phyloP scores from a whole-genome alignment of 1,140 invertebrate genomes.

The Drosophila paulistorum region DNA sequence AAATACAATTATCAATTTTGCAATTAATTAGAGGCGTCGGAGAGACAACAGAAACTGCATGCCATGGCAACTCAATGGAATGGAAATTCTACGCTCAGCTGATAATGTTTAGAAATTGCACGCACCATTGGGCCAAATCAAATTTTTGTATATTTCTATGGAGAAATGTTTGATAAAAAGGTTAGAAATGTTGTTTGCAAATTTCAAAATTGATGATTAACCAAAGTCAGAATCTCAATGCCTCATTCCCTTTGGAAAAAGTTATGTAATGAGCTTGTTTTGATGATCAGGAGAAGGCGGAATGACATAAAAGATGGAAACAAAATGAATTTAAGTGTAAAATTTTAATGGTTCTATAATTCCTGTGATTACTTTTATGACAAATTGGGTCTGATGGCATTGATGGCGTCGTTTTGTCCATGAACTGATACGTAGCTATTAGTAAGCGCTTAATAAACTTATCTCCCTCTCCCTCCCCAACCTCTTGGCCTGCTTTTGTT shows the following conservation, averaged over 20 bases:
- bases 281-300: neutral
- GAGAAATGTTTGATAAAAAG: too few relatives aligned
- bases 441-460: slow-evolving; percentile 15
- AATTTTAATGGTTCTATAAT: slow-evolving; percentile 46
- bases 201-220: too few relatives aligned
- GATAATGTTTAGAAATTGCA: slow-evolving; percentile 5
- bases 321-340: neutral
- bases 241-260: too few relatives aligned
- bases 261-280: too few relatives aligned
- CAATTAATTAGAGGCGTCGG: slow-evolving; percentile 11
- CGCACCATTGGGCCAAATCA: neutral
- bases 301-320: neutral
- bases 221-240: too few relatives aligned
- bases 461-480: neutral
- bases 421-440: slow-evolving; percentile 45
- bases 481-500: neutral
- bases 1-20: slow-evolving; percentile 12
- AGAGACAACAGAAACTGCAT: slow-evolving; percentile 7
- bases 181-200: too few relatives aligned
- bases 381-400: slow-evolving; percentile 7
- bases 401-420: slow-evolving; percentile 23
- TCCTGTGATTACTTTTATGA: slow-evolving; percentile 38
- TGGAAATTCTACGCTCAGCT: neutral
- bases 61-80: slow-evolving; percentile 5
- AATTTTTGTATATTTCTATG: neutral